Conservation (phyloP, 2,888 invertebrate species). For the Mesorhabditis sp. region DNA sequence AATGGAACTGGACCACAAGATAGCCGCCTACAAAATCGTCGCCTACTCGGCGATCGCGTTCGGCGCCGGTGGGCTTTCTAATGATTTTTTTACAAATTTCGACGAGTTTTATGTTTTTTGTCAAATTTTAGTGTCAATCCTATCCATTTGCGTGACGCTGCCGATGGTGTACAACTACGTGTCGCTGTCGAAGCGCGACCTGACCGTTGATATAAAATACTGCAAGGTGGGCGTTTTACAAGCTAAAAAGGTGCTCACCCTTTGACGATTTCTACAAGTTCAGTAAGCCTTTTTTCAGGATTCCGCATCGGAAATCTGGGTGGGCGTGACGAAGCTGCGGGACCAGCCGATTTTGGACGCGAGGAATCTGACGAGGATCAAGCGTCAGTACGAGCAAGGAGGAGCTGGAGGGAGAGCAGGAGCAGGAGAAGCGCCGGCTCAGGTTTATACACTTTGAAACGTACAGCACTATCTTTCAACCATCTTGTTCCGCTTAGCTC, state of each 20-base stretch:
- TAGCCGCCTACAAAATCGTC: constrained; percentile 23
- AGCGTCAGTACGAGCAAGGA: no score
- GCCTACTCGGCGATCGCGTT: constrained; percentile 24
- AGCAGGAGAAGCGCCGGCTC: no score
- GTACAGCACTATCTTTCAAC: no score
- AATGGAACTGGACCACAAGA: neutral
- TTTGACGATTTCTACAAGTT: neutral
- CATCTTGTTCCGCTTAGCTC: no score
- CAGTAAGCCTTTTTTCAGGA: constrained; percentile 16
- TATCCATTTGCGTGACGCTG: constrained; percentile 26
- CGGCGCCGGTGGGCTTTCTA: constrained; percentile 10
- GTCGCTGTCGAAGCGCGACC: constrained; percentile 15
- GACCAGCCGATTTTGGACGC: neutral
- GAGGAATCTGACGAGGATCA: no score
- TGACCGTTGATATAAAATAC: constrained; percentile 17
- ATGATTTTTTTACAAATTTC: neutral
- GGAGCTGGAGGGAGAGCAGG: no score
- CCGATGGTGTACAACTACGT: constrained; percentile 29
- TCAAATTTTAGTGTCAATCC: neutral
- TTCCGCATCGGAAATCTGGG: constrained; percentile 22
- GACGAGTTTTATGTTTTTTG: neutral
- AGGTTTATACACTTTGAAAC: no score
- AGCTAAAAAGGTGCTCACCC: no score
- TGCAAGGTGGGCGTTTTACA: neutral
- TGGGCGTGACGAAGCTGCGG: constrained; percentile 21